These are phyloP conservation scores for Aleiodes leptofemur DNA, from an alignment of 2,888 invertebrate species.

Conservation along the genomic window DNA sequence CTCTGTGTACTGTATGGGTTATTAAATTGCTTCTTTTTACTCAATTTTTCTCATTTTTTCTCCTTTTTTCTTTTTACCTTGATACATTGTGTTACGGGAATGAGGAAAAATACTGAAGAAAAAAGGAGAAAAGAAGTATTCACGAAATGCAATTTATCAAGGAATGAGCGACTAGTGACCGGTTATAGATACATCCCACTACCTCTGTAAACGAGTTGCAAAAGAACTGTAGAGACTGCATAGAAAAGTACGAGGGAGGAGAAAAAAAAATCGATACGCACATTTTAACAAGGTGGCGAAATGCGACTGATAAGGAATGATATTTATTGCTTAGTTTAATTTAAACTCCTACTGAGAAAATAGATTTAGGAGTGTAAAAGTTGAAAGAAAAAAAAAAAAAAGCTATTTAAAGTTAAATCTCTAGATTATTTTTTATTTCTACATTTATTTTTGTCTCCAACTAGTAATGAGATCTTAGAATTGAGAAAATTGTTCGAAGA, in stretches of 20 bases:
- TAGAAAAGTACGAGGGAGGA: constrained; percentile 8
- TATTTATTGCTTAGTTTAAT: constrained; percentile 56
- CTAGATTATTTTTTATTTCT: constrained; percentile 5
- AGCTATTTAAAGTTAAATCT: constrained; percentile 2
- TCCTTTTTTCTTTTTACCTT: too few species aligned
- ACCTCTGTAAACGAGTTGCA: not conserved
- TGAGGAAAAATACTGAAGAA: not conserved
- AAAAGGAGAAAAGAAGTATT: not conserved
- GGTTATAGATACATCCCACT: constrained; percentile 10
- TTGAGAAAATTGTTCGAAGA: not conserved
- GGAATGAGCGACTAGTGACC: constrained; percentile 39
- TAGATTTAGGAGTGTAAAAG: not conserved
- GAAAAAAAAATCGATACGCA: constrained; percentile 59
- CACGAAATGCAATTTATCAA: constrained; percentile 56
- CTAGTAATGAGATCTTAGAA: not conserved
- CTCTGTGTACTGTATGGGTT: too few species aligned
- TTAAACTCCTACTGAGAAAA: constrained; percentile 18
- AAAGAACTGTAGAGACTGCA: constrained; percentile 22
- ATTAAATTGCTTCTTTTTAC: too few species aligned
- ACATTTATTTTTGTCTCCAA: not conserved
- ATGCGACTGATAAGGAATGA: constrained; percentile 59
- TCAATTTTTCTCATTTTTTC: not conserved
- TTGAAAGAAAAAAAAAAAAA: not conserved
- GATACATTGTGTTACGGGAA: not conserved
- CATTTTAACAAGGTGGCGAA: constrained; percentile 61